phyloP scores from a whole-genome alignment of 2,797 vertebrate genomes.

The Gobio occitaniae region DNA sequence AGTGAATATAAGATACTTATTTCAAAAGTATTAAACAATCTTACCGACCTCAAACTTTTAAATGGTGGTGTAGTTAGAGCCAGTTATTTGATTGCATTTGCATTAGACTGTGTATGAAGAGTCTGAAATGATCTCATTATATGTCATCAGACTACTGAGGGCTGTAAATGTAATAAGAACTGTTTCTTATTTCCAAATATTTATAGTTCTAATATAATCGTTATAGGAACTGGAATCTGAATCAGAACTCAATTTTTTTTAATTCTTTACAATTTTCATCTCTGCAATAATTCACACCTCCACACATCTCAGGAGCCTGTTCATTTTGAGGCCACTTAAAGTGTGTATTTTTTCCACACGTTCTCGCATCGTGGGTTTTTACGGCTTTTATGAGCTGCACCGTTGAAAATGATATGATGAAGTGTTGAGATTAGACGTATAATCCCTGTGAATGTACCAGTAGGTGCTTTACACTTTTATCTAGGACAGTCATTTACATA shows the following conservation, averaged over 20 bases:
- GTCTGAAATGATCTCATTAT: constrained; percentile 14
- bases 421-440: constrained; percentile 30
- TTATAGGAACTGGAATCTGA: not conserved
- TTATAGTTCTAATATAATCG: not conserved
- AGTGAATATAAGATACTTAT: not conserved
- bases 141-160: constrained; percentile 4
- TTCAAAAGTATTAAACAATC: not conserved
- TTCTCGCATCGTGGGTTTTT: constrained; percentile 2
- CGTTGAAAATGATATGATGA: constrained; percentile 38
- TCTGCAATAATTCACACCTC: constrained; percentile 28
- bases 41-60: not conserved
- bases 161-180: not conserved
- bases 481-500: constrained; percentile 67
- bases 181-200: not conserved
- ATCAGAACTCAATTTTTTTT: not conserved
- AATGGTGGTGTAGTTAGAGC: not conserved
- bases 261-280: constrained; percentile 15
- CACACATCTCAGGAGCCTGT: constrained; percentile 22
- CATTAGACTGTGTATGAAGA: not conserved
- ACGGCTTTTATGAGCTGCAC: constrained; percentile 24
- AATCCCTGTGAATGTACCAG: constrained; percentile 34
- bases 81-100: not conserved
- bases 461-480: constrained; percentile 54
- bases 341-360: constrained; percentile 19
- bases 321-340: constrained; percentile 32